Percentiles rank a stretch among this genome's conserved stretches.
Conservation (phyloP, 2,113 vertebrate genomes). For the Tachycineta bicolor region DNA sequence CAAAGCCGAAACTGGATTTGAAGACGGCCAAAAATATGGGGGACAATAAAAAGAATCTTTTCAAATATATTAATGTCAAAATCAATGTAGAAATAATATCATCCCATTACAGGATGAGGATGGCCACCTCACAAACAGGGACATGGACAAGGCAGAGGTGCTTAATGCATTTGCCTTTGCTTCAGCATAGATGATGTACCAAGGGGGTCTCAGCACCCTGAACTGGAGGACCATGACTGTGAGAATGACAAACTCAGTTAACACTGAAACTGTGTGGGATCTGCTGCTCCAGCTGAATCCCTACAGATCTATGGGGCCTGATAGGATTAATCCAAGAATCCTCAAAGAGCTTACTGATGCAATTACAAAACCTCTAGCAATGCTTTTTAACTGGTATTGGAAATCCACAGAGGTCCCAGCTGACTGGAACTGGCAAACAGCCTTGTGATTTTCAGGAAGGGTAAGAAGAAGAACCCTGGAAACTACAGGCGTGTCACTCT, state of each 20-base stretch:
- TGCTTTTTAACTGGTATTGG: neutral
- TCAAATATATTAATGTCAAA: neutral
- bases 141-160: neutral
- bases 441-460: neutral
- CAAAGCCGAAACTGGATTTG: neutral
- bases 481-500: neutral
- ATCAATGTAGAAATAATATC: neutral
- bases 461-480: neutral
- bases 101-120: neutral
- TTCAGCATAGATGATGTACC: accelerated
- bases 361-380: neutral
- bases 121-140: accelerated
- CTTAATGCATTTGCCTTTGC: neutral
- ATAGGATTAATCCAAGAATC: neutral
- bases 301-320: neutral
- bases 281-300: neutral
- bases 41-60: neutral
- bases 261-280: neutral
- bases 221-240: accelerated
- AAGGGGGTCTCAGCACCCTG: neutral
- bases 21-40: neutral
- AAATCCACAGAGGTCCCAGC: neutral
- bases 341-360: neutral
- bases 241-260: neutral
- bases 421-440: neutral